phyloP scores from a whole-genome alignment of 2,113 vertebrate species.

The Lophochroa leadbeateri region DNA sequence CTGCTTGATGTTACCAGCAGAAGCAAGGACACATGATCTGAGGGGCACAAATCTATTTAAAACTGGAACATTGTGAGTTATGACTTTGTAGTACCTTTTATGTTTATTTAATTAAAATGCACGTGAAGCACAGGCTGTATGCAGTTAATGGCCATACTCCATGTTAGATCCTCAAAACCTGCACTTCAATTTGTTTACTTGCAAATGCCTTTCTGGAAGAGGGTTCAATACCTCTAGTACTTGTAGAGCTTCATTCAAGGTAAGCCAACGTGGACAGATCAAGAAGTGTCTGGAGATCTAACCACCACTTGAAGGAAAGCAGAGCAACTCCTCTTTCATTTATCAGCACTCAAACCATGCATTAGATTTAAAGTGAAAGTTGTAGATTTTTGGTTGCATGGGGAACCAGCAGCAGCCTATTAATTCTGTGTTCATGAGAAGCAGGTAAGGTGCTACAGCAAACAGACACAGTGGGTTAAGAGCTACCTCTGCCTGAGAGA shows the following conservation, averaged over 20 bases:
- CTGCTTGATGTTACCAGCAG: not conserved
- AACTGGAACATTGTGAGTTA: not conserved
- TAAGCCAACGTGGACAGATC: not conserved
- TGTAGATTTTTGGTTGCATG: accelerated
- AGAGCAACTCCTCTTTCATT: not conserved
- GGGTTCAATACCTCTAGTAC: not conserved
- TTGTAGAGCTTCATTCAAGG: not conserved
- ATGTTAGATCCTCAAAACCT: not conserved
- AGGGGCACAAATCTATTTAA: not conserved
- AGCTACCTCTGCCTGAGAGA: not conserved
- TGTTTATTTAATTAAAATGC: not conserved
- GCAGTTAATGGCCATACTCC: not conserved
- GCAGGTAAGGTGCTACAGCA: not conserved
- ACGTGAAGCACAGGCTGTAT: not conserved
- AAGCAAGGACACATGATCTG: not conserved
- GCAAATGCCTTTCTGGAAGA: not conserved
- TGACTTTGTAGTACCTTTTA: not conserved
- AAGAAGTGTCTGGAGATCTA: not conserved
- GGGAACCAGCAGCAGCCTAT: not conserved
- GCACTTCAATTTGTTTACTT: not conserved
- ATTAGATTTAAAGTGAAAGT: not conserved
- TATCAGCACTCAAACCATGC: not conserved
- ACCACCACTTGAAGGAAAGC: not conserved
- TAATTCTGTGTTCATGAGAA: not conserved
- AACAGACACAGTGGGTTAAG: not conserved